phyloP scores from a whole-genome alignment of 1,140 invertebrate species.

The Zaprionus tsacasi region DNA sequence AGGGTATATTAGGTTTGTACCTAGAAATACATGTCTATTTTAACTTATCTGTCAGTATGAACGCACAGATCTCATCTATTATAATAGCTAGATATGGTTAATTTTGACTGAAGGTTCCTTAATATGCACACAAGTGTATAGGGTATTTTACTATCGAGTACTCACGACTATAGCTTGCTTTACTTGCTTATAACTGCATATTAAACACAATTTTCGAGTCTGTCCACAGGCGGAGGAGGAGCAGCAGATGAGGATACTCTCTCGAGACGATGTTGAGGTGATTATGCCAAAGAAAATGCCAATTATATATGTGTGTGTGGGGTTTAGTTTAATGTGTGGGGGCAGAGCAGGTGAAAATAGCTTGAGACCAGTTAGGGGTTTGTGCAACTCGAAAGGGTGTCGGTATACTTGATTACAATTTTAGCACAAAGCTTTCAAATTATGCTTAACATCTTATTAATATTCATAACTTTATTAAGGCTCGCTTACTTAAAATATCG shows the following conservation, averaged over 20 bases:
- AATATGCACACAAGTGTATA: background rate
- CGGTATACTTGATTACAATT: constrained; percentile 32
- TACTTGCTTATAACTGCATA: constrained; percentile 30
- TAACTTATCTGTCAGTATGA: too few relatives aligned
- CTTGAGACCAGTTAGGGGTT: background rate
- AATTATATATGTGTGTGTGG: constrained; percentile 28
- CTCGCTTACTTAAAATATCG: background rate
- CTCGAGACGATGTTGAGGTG: constrained; percentile 17
- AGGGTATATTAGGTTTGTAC: background rate
- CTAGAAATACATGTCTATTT: too few relatives aligned
- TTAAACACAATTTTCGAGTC: constrained; percentile 34
- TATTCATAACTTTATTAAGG: constrained; percentile 51
- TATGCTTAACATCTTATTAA: constrained; percentile 42
- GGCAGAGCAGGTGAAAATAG: background rate
- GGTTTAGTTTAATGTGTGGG: constrained; percentile 24
- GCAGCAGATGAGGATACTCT: background rate
- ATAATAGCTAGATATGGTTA: too few relatives aligned
- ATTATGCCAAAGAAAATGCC: constrained; percentile 13
- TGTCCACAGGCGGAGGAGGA: background rate
- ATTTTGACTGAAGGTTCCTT: background rate
- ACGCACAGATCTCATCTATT: too few relatives aligned
- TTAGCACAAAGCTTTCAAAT: constrained; percentile 38
- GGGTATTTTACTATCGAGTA: background rate
- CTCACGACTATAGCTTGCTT: background rate
- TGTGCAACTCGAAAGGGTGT: constrained; percentile 13